Base-by-base conservation (phyloP, 30 jellyfish, hydroid and myxozoan genomes). In the Turritopsis dohrnii region DNA sequence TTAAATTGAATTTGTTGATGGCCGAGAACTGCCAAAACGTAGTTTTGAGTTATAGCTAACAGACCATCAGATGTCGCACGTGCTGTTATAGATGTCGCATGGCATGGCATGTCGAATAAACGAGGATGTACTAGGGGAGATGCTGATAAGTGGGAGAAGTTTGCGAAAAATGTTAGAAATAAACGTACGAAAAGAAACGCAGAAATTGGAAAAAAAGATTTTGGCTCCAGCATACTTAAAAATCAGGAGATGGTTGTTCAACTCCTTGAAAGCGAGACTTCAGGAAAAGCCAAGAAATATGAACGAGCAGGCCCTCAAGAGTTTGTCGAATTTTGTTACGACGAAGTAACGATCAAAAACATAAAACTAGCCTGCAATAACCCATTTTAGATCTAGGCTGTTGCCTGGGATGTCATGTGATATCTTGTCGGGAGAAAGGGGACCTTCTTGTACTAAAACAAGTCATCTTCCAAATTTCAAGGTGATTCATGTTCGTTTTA, bases 211-310 rank as follows among this genome's bases (percentile, higher is more conserved):
- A n/a, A n/a, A n/a, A 69, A 69, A 21, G 77, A 69, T 69, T 8
- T 69, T n/a, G 77, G 77, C 9, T 69, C 23, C 31, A 69, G 19
- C 22, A 69, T 69, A n/a, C n/a, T n/a, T n/a, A n/a, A n/a, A n/a
- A n/a, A n/a, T n/a, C n/a, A n/a, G n/a, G n/a, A n/a, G n/a, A 74
- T 76, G 20, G 83, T 80, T 52, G 91, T 84, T 18, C 91, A 84
- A 65, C 60, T 66, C 20, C 52, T 84, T 28, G 88, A 83, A 18
- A 24, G 84, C 17, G 88, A 53, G 83, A 72, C 91, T 8, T 19
- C 89, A 4, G 91, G 89, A 30, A 84, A 84, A 52, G 91, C 91
- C 52, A 83, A 74, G 69, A 84, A 84, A 28, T 84, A 24, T 53
- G 91, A 84, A 28, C 24, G 91, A n/a, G 54, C 41, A 30, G 91